phyloP scores from a whole-genome alignment of 2,888 invertebrate genomes.

The Melinaea menophilus region DNA sequence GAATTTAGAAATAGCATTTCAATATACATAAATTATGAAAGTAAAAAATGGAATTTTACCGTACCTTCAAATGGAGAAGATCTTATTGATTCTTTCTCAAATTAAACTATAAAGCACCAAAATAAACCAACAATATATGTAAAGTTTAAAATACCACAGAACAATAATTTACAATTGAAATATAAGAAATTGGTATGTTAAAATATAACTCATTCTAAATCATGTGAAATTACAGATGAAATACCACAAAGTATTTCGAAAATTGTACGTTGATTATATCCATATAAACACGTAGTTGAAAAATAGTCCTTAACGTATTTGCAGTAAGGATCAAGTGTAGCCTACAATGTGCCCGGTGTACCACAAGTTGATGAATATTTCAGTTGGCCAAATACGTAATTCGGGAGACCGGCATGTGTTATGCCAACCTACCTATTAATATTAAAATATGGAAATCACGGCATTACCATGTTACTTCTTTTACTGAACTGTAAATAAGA shows the following conservation, averaged over 20 bases:
- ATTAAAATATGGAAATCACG: conserved; percentile 69
- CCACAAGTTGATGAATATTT: conserved; percentile 52
- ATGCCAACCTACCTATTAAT: conserved; percentile 54
- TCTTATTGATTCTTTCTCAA: too few species aligned
- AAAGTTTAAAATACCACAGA: background rate
- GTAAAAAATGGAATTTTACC: too few species aligned
- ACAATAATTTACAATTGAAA: background rate
- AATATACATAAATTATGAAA: too few species aligned
- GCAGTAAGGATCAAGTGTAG: conserved; percentile 16
- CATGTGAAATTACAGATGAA: too few species aligned
- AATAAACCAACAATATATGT: background rate
- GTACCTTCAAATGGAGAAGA: too few species aligned
- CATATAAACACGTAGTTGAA: background rate
- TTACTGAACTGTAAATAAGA: conserved; percentile 43
- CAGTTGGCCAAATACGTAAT: conserved; percentile 54
- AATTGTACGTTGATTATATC: background rate
- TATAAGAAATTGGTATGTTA: too few species aligned
- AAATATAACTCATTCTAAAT: too few species aligned
- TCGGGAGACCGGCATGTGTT: conserved; percentile 45
- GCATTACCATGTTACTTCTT: conserved; percentile 56
- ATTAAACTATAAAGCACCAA: too few species aligned
- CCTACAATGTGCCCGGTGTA: conserved; percentile 13
- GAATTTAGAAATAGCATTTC: too few species aligned
- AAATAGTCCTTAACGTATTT: conserved; percentile 6
- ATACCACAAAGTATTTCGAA: background rate